phyloP scores from a whole-genome alignment of 2,113 vertebrate genomes.

The Chloebia gouldiae region DNA sequence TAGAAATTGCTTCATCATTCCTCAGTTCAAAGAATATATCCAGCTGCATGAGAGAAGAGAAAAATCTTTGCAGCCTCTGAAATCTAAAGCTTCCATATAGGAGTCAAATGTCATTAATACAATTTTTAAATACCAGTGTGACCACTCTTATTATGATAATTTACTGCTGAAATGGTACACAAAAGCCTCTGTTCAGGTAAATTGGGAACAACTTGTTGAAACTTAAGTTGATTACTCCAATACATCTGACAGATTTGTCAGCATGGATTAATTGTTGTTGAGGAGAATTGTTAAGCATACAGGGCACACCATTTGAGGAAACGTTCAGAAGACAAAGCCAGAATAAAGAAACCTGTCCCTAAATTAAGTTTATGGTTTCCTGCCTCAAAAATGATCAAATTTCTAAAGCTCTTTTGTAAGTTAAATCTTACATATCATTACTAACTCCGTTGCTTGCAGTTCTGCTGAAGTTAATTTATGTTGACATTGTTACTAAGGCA shows the following conservation, averaged over 20 bases:
- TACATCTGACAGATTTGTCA: slow-evolving; percentile 3
- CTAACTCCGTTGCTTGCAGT: not conserved
- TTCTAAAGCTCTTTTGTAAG: not conserved
- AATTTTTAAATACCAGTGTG: not conserved
- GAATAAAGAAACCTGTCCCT: not conserved
- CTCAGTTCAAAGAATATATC: not conserved
- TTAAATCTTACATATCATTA: not conserved
- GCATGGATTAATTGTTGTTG: slow-evolving; percentile 9
- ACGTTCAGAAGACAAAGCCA: not conserved
- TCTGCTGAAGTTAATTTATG: not conserved
- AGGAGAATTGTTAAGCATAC: not conserved
- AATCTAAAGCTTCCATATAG: not conserved
- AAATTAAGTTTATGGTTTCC: not conserved
- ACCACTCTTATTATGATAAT: not conserved
- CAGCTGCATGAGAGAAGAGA: not conserved
- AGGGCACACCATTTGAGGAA: not conserved
- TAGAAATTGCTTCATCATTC: not conserved
- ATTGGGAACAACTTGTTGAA: slow-evolving; percentile 14
- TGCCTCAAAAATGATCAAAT: not conserved
- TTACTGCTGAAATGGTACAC: slow-evolving; percentile 15
- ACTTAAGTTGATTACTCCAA: slow-evolving; percentile 23
- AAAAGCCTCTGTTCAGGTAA: not conserved
- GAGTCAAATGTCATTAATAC: not conserved
- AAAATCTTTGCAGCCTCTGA: not conserved
- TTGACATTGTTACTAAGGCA: not conserved